Evolutionary conservation across 2,797 vertebrate species (phyloP), one percentile per base, ranked within the genome.

Genomic region (Pygocentrus nattereri): DNA sequence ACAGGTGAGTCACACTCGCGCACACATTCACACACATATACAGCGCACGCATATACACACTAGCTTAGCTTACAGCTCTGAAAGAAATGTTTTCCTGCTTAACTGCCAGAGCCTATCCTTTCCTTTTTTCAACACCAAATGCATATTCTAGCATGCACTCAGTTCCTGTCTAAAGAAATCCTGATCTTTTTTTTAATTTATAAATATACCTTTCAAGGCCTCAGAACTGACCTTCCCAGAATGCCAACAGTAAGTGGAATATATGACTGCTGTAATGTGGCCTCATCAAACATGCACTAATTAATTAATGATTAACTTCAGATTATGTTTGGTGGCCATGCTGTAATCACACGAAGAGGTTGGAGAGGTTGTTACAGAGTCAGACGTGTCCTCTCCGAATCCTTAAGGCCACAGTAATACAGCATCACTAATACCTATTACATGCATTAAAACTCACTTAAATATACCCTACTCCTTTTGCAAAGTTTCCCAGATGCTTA

Each of bases 301-400:
- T 87, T 85, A 86, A 86, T 89, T 86, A 87, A 85, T 85, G 73
- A 86, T 86, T 86, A 80, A 83, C 67, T 73, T 79, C 73, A 77
- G 76, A 81, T 84, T 75, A 81, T 84, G 25, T 78, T 84, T 84
- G 79, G 80, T 81, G 75, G 70, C 83, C 68, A 78, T 81, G 79
- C 68, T 78, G 21, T 64, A 84, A 84, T 83, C 78, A 75, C 69
- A 71, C 72, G 74, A 82, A 78, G 76, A n/a, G 71, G 71, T 25
- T 11, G 49, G 65, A 54, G 61, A 79, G 75, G 65, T 78, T 75
- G 25, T 16, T 52, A 31, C 50, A 61, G 38, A 67, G 74, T 85
- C 74, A 31, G 54, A 82, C 76, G 52, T 80, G 82, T 83, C 78
- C 72, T 75, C 52, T 58, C 4, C 3, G 49, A 79, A 75, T 79